Evolutionary conservation across 2,888 invertebrate species (phyloP).

Genomic region (Dolichopus griseipennis): DNA sequence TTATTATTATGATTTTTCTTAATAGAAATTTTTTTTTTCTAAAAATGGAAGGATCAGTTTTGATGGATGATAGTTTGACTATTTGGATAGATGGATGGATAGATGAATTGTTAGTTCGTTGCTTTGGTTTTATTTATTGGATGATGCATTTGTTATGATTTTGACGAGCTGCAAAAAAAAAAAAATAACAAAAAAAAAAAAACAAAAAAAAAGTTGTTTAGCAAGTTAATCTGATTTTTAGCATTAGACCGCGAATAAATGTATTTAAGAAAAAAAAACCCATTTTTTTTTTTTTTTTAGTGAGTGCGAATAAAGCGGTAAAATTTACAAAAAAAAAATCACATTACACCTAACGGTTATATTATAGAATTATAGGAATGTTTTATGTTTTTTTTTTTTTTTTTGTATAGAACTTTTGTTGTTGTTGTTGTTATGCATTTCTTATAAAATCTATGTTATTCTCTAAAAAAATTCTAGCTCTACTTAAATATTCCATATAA

Average conservation of each 20-base stretch:
- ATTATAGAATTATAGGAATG: background rate
- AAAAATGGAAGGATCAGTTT: too few species aligned
- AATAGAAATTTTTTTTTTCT: background rate
- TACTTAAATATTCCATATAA: background rate
- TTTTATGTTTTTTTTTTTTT: background rate
- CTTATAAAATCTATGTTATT: background rate
- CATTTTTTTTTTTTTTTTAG: too few species aligned
- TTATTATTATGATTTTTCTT: background rate
- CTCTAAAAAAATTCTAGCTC: background rate
- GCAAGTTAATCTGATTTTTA: slow-evolving; percentile 11
- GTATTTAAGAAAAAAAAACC: background rate
- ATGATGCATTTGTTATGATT: background rate
- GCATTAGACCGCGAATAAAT: slow-evolving; percentile 10
- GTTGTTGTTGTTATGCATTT: background rate
- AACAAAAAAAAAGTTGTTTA: slow-evolving; percentile 10
- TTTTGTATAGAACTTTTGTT: too few species aligned
- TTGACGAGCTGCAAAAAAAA: background rate
- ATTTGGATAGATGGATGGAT: slow-evolving; percentile 6
- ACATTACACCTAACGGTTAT: slow-evolving; percentile 10
- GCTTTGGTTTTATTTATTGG: background rate
- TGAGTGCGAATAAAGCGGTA: slow-evolving; percentile 12
- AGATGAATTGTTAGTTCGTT: background rate
- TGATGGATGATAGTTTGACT: background rate
- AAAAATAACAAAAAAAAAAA: background rate
- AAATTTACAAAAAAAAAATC: background rate